Percentiles rank a stretch among this genome's conserved stretches.
phyloP scores from a whole-genome alignment of 2,797 vertebrate genomes.

The Glyptemys insculpta region DNA sequence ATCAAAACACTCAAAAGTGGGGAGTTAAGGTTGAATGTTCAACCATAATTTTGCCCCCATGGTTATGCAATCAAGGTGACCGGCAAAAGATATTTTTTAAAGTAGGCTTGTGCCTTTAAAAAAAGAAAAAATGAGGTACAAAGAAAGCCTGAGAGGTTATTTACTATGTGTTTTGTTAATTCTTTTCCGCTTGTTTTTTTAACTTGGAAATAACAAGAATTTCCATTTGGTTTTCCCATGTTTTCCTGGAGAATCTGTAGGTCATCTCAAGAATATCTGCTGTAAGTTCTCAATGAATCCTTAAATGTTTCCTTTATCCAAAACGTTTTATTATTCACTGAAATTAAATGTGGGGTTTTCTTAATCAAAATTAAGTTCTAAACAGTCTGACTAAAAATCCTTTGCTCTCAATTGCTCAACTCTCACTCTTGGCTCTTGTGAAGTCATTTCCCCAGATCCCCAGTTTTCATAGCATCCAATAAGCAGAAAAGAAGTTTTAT shows the following conservation, averaged over 20 bases:
- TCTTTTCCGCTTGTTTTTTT: neutral
- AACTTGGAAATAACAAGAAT: neutral
- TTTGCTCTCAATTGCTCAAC: neutral
- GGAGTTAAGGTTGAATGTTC: neutral
- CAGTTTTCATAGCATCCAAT: neutral
- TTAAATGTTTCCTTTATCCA: neutral
- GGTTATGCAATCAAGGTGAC: neutral
- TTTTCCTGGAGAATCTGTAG: neutral
- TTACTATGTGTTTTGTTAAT: neutral
- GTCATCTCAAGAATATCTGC: neutral
- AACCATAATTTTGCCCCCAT: neutral
- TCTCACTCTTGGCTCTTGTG: neutral
- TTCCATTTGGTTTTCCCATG: neutral
- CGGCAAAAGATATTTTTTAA: neutral
- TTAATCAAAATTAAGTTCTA: neutral
- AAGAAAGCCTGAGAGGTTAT: neutral
- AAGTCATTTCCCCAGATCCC: neutral
- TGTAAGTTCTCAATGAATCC: neutral
- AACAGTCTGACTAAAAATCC: neutral
- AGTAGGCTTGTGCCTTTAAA: neutral
- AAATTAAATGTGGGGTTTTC: neutral
- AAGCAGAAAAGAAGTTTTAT: neutral
- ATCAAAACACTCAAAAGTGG: neutral
- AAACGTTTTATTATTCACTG: neutral
- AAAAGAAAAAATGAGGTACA: no score